Conservation (phyloP, 2,888 invertebrate species). For the Smittia aterrima region DNA sequence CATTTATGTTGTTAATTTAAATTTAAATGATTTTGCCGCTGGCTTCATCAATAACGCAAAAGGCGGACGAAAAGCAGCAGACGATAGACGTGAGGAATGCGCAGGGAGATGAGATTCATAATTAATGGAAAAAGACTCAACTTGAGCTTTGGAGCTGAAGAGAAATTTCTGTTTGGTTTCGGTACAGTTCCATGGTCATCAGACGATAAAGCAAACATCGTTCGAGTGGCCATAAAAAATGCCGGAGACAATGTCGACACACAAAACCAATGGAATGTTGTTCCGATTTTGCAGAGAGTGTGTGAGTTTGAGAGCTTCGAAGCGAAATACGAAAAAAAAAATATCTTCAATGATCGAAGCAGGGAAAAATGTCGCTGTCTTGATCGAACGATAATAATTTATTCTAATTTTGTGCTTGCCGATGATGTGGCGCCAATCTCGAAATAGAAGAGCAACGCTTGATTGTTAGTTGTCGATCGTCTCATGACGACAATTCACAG, state of each 20-base stretch:
- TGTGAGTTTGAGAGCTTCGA: neutral
- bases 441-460: too few species aligned
- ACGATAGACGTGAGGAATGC: constrained; percentile 11
- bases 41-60: constrained; percentile 20
- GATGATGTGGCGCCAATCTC: constrained; percentile 37
- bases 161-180: constrained; percentile 26
- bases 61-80: neutral
- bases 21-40: constrained; percentile 32
- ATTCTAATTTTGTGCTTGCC: constrained; percentile 33
- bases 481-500: too few species aligned
- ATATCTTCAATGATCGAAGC: neutral
- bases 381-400: constrained; percentile 37
- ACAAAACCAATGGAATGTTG: constrained; percentile 26
- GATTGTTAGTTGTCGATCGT: too few species aligned
- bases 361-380: constrained; percentile 29
- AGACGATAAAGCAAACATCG: constrained; percentile 24
- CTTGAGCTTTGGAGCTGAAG: neutral
- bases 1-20: constrained; percentile 30
- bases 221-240: neutral
- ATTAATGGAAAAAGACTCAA: neutral
- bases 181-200: constrained; percentile 40
- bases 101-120: neutral
- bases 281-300: neutral
- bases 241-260: constrained; percentile 35
- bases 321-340: neutral